A percentile compares a stretch with the other conserved stretches of the same genome.
Conservation (phyloP, 2,888 invertebrate species). For the Aromia moschata region DNA sequence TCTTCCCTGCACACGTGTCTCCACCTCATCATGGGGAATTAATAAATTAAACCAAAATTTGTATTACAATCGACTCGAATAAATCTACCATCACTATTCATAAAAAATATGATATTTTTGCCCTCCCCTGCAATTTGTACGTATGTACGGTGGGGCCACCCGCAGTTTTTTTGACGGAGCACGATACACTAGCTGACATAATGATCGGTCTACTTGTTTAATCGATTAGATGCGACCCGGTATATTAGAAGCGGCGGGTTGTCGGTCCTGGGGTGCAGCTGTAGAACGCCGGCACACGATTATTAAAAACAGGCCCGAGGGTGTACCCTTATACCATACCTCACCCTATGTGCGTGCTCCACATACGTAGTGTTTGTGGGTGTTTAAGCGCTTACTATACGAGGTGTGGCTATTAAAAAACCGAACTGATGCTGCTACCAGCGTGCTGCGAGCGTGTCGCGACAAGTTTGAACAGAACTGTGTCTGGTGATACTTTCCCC, state of each 20-base stretch:
- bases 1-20: too few relatives aligned
- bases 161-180: constrained; percentile 48
- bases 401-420: too few relatives aligned
- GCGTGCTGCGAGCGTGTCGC: too few relatives aligned
- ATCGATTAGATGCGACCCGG: constrained; percentile 53
- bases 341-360: too few relatives aligned
- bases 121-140: constrained; percentile 36
- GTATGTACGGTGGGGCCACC: constrained; percentile 44
- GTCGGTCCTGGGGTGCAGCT: constrained; percentile 47
- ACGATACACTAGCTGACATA: constrained; percentile 45
- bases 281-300: constrained; percentile 46
- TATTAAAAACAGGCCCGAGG: constrained; percentile 49
- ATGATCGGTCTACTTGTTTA: constrained; percentile 54
- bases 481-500: too few relatives aligned
- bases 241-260: constrained; percentile 49
- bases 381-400: too few relatives aligned
- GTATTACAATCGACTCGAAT: background rate
- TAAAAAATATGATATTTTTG: constrained; percentile 23
- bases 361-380: too few relatives aligned
- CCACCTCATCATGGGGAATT: too few relatives aligned
- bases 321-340: constrained; percentile 33
- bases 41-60: too few relatives aligned
- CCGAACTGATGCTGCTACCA: too few relatives aligned
- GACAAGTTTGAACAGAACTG: too few relatives aligned
- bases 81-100: background rate